A percentile compares a stretch with the other conserved stretches of the same genome.
Evolutionary conservation across 2,888 invertebrate genomes (phyloP).

Genomic region (Seira ritae): DNA sequence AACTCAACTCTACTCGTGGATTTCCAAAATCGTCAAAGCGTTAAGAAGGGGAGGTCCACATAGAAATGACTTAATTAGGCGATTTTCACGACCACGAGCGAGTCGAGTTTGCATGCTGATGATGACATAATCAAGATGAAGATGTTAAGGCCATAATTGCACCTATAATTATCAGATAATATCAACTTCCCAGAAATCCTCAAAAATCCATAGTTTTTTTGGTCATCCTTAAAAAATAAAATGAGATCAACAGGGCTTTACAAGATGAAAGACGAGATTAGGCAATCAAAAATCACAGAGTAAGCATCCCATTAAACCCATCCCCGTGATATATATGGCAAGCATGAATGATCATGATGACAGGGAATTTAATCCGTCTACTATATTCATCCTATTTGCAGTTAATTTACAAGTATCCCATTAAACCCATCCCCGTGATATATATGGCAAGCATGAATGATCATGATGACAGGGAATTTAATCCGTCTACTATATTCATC

Average conservation of each 20-base stretch:
- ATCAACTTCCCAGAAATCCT: background rate
- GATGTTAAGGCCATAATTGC: background rate
- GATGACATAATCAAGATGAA: background rate
- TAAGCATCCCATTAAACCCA: background rate
- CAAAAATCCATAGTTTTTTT: background rate
- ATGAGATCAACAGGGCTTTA: background rate
- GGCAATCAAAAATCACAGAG: background rate
- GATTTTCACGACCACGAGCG: background rate
- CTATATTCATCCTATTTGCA: background rate
- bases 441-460: too few relatives aligned
- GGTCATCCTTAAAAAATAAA: background rate
- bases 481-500: too few relatives aligned
- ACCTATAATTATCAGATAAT: background rate
- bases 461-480: too few relatives aligned
- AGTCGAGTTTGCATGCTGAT: too few relatives aligned
- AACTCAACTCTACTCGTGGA: too few relatives aligned
- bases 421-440: too few relatives aligned
- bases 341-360: background rate
- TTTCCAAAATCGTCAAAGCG: background rate
- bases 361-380: background rate
- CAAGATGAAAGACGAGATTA: background rate
- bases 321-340: background rate
- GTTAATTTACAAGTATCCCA: background rate
- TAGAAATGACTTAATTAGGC: background rate
- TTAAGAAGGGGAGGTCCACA: background rate